Percentiles rank a stretch among this genome's conserved stretches.
Conservation (phyloP, 1,140 invertebrate genomes). For the Riptortus pedestris region DNA sequence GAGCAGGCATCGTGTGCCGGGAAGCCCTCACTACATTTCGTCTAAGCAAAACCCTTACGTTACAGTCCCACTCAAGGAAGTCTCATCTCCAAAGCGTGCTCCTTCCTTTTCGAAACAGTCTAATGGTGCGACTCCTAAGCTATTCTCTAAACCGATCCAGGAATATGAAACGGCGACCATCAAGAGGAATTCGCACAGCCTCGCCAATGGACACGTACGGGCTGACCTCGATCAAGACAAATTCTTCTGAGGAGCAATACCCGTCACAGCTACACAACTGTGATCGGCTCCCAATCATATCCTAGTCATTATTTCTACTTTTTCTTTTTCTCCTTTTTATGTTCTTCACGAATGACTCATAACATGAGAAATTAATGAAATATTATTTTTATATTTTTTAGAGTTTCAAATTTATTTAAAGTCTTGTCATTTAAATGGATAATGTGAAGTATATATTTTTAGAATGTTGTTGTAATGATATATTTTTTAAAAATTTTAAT, state of each 20-base stretch:
- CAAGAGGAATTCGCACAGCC: conserved; percentile 59
- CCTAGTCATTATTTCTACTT: conserved; percentile 4
- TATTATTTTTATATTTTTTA: conserved; percentile 5
- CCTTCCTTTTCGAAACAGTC: conserved; percentile 32
- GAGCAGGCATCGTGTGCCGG: conserved; percentile 45
- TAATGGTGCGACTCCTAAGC: conserved; percentile 26
- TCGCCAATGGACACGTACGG: conserved; percentile 42
- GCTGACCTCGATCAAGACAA: conserved; percentile 49
- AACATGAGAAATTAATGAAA: neutral
- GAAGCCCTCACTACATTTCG: conserved; percentile 65
- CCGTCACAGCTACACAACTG: too few relatives aligned
- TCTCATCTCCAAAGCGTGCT: conserved; percentile 35
- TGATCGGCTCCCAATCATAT: neutral
- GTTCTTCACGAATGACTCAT: neutral
- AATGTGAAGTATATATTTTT: too few relatives aligned
- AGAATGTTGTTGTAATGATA: too few relatives aligned
- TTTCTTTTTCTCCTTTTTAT: neutral
- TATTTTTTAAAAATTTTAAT: too few relatives aligned
- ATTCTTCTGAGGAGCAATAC: conserved; percentile 39
- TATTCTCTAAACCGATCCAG: conserved; percentile 35
- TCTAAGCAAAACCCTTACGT: conserved; percentile 71
- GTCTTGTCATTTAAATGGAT: too few relatives aligned
- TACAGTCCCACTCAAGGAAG: conserved; percentile 63
- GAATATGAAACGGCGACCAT: conserved; percentile 70
- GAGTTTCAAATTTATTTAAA: too few relatives aligned